Percentiles rank a stretch among this genome's conserved stretches.
These are phyloP conservation scores for Pangasius krempfi DNA, from an alignment of 2,797 vertebrate species.

Conservation along the genomic window DNA sequence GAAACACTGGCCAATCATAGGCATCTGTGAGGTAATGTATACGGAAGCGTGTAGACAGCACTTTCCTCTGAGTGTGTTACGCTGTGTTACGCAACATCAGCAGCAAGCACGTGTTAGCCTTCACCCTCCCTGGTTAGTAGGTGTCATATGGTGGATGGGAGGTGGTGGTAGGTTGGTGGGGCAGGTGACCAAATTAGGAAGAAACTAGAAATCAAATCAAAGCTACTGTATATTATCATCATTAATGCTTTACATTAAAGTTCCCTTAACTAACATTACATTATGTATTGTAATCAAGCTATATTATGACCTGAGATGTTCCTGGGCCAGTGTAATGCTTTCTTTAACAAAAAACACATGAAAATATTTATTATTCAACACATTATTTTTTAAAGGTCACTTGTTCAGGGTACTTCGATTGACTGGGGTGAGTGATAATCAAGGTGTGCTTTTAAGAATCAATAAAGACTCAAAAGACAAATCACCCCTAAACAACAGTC, in stretches of 20 bases:
- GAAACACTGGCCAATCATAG: no score
- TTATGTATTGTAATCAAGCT: neutral
- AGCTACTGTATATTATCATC: neutral
- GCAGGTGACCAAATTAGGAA: neutral
- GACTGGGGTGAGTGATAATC: neutral
- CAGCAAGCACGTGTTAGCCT: neutral
- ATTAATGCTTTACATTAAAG: neutral
- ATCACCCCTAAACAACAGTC: slow-evolving; percentile 54
- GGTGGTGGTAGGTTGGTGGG: neutral
- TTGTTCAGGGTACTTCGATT: neutral
- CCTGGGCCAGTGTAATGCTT: neutral
- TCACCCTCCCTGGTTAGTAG: neutral
- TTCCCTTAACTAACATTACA: neutral
- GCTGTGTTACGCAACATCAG: no score
- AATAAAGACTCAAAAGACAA: slow-evolving; percentile 43
- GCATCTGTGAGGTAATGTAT: no score
- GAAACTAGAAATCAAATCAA: neutral
- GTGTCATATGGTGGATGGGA: neutral
- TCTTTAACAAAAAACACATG: neutral
- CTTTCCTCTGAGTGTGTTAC: no score
- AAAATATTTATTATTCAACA: neutral
- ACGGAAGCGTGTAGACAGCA: no score
- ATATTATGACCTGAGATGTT: neutral
- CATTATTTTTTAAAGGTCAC: neutral
- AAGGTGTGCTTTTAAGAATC: slow-evolving; percentile 23